Percentiles rank a stretch among this genome's conserved stretches.
Evolutionary conservation across 2,113 vertebrate genomes (phyloP).

Genomic region (Calonectris borealis): DNA sequence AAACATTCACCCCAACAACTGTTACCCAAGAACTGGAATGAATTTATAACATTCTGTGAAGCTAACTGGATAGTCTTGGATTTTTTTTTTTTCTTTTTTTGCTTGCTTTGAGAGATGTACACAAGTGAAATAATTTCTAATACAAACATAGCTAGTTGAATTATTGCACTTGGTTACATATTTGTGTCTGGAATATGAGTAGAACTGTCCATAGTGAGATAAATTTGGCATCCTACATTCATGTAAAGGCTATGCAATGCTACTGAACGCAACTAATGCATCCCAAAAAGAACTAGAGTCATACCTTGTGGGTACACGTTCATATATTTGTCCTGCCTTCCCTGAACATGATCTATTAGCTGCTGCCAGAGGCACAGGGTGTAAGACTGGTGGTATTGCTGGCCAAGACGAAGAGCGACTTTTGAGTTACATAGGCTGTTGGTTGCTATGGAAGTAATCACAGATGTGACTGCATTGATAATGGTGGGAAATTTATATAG

Average conservation of each 20-base stretch:
- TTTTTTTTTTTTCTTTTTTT: background rate
- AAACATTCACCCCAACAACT: background rate
- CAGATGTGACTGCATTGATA: background rate
- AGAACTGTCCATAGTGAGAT: background rate
- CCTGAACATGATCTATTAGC: background rate
- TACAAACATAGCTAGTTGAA: background rate
- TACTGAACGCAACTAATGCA: background rate
- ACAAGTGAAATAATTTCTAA: background rate
- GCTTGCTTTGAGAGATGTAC: background rate
- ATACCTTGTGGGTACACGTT: background rate
- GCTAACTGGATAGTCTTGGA: background rate
- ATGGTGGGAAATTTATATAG: background rate
- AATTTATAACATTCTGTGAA: background rate
- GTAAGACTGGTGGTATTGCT: background rate
- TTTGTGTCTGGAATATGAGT: background rate
- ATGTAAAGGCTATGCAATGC: background rate
- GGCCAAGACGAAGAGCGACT: background rate
- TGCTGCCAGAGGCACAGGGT: background rate
- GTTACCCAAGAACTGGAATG: background rate
- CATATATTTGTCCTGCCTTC: background rate
- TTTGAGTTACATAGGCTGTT: background rate
- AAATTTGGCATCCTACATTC: background rate
- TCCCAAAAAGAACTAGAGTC: background rate
- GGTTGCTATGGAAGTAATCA: background rate
- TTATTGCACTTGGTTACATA: background rate